Evolutionary conservation across 1,140 invertebrate species (phyloP).

Genomic region (Bombus balteatus): DNA sequence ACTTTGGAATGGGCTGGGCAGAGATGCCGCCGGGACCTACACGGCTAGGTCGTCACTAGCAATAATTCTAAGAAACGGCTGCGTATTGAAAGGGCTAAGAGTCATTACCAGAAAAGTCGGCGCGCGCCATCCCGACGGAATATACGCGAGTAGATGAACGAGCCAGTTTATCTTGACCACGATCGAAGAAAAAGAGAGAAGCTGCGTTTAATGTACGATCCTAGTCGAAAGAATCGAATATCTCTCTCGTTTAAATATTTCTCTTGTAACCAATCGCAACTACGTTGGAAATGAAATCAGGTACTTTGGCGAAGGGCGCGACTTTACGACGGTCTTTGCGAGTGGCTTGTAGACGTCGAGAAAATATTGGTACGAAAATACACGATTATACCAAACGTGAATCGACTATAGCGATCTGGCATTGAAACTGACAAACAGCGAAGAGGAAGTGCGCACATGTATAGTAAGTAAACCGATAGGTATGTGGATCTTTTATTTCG

Average conservation of each 20-base stretch:
- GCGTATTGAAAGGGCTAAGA: constrained; percentile 58
- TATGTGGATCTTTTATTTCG: background rate
- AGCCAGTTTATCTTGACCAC: constrained; percentile 35
- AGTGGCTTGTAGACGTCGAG: background rate
- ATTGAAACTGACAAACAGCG: background rate
- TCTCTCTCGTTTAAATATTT: constrained; percentile 33
- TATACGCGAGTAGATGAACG: constrained; percentile 23
- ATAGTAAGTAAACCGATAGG: background rate
- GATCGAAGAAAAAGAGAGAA: background rate
- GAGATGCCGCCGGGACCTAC: constrained; percentile 18
- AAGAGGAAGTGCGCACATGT: background rate
- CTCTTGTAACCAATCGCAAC: background rate
- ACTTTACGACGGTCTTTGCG: background rate
- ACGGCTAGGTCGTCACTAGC: constrained; percentile 42
- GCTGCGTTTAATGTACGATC: constrained; percentile 6
- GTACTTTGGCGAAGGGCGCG: background rate
- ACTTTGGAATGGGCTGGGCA: constrained; percentile 52
- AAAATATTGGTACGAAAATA: background rate
- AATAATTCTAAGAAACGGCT: constrained; percentile 61
- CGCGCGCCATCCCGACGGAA: constrained; percentile 13
- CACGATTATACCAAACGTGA: background rate
- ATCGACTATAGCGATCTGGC: background rate
- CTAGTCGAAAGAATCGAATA: background rate
- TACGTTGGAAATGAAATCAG: background rate
- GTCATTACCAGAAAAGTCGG: constrained; percentile 57